Evolutionary conservation across 2,888 invertebrate genomes (phyloP).

Genomic region (Pheosia gnoma): DNA sequence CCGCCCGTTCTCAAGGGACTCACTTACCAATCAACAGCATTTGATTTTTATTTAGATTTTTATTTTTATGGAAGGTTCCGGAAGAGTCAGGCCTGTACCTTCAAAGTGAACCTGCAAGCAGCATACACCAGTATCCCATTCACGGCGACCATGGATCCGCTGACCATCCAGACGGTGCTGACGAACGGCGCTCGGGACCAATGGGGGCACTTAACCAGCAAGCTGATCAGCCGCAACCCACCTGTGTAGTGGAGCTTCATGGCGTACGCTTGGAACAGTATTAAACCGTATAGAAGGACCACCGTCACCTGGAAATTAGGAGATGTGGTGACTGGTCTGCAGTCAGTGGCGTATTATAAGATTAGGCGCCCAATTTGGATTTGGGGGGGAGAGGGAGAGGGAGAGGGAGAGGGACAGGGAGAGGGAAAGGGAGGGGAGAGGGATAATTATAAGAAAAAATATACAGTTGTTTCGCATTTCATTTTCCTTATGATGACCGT

Average conservation of each 20-base stretch:
- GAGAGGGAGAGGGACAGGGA: too few species aligned
- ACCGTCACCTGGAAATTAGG: slow-evolving; percentile 60
- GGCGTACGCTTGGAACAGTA: slow-evolving; percentile 72
- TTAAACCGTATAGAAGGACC: slow-evolving; percentile 64
- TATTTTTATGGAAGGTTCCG: too few species aligned
- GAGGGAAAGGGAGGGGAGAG: too few species aligned
- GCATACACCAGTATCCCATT: slow-evolving; percentile 72
- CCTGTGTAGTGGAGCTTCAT: slow-evolving; percentile 79
- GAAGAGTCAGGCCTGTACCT: slow-evolving; percentile 42
- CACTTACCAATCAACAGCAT: too few species aligned
- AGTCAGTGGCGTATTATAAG: too few species aligned
- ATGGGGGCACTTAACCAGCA: slow-evolving; percentile 64
- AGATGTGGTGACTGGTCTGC: neutral
- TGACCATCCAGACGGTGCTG: slow-evolving; percentile 62
- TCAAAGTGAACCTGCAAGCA: slow-evolving; percentile 68
- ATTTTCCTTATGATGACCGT: too few species aligned
- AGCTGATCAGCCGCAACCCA: slow-evolving; percentile 66
- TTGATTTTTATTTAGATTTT: too few species aligned
- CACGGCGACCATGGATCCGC: slow-evolving; percentile 59
- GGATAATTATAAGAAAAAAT: too few species aligned
- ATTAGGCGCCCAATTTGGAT: too few species aligned
- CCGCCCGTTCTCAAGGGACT: neutral
- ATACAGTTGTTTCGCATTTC: too few species aligned
- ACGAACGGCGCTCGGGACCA: slow-evolving; percentile 59
- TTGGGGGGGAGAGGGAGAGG: too few species aligned